Percentiles rank a stretch among this genome's conserved stretches.
phyloP scores from a whole-genome alignment of 2,888 invertebrate species.

The Phortica magna region DNA sequence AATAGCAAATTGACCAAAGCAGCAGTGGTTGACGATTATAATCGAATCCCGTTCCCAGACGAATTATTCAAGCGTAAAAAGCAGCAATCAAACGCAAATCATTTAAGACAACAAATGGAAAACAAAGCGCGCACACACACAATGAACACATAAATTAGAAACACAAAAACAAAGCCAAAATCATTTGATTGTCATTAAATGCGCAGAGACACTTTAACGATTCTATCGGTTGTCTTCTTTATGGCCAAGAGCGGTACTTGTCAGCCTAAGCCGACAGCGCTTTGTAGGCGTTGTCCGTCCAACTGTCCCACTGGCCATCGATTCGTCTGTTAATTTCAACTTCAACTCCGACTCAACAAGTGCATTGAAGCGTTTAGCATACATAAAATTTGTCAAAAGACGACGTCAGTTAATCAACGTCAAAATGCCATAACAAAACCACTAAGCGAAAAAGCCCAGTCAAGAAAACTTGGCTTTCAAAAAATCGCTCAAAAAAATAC shows the following conservation, averaged over 20 bases:
- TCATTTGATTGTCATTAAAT: neutral
- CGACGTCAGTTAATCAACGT: constrained; percentile 54
- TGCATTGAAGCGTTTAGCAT: constrained; percentile 56
- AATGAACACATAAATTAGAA: neutral
- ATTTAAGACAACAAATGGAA: neutral
- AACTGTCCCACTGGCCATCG: neutral
- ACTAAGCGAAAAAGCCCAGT: constrained; percentile 15
- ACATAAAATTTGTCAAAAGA: constrained; percentile 55
- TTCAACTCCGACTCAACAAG: constrained; percentile 11
- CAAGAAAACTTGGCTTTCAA: neutral
- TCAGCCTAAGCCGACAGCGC: neutral
- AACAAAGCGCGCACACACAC: neutral
- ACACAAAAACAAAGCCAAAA: neutral
- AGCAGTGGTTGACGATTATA: too few species aligned
- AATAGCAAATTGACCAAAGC: too few species aligned
- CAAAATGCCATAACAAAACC: neutral
- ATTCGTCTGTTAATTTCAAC: neutral
- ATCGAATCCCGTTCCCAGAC: neutral
- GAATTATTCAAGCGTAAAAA: neutral
- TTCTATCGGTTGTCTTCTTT: neutral
- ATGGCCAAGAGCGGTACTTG: neutral
- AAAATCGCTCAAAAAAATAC: neutral
- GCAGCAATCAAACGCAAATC: neutral
- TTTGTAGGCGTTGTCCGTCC: neutral
- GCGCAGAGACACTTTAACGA: neutral